A percentile compares a stretch with the other conserved stretches of the same genome.
Conservation (phyloP, 1,140 invertebrate genomes). For the Zaprionus nigranus region DNA sequence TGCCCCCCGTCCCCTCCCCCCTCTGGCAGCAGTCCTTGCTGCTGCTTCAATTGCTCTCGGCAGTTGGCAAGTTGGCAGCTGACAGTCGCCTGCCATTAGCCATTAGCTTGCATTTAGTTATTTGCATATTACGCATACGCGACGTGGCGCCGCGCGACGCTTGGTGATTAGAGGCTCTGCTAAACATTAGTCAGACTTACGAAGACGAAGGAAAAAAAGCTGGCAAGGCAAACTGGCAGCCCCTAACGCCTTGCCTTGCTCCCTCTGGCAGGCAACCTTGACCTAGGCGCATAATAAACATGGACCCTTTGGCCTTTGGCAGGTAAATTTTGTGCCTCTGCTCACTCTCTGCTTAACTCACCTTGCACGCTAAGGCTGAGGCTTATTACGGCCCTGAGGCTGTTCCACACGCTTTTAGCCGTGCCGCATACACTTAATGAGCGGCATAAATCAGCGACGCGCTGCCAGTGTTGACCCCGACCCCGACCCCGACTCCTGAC, state of each 20-base stretch:
- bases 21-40: too few species aligned
- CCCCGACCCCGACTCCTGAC: conserved; percentile 19
- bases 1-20: neutral
- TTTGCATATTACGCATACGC: conserved; percentile 76
- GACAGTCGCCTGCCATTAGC: conserved; percentile 37
- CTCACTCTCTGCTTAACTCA: conserved; percentile 35
- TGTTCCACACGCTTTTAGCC: conserved; percentile 1
- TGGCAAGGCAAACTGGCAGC: neutral
- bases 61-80: conserved; percentile 2
- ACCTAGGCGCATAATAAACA: conserved; percentile 50
- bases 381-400: conserved; percentile 34
- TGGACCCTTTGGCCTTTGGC: conserved; percentile 37
- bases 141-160: conserved; percentile 19
- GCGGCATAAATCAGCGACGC: conserved; percentile 51
- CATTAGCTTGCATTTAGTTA: conserved; percentile 51
- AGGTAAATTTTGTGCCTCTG: conserved; percentile 25
- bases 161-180: conserved; percentile 6
- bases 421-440: conserved; percentile 37
- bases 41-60: neutral
- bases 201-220: conserved; percentile 12
- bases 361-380: conserved; percentile 43
- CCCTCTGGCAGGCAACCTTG: conserved; percentile 44
- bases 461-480: conserved; percentile 28
- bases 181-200: conserved; percentile 59
- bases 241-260: neutral